Base-by-base conservation (phyloP, 2,113 vertebrate genomes). In the Daboia siamensis region DNA sequence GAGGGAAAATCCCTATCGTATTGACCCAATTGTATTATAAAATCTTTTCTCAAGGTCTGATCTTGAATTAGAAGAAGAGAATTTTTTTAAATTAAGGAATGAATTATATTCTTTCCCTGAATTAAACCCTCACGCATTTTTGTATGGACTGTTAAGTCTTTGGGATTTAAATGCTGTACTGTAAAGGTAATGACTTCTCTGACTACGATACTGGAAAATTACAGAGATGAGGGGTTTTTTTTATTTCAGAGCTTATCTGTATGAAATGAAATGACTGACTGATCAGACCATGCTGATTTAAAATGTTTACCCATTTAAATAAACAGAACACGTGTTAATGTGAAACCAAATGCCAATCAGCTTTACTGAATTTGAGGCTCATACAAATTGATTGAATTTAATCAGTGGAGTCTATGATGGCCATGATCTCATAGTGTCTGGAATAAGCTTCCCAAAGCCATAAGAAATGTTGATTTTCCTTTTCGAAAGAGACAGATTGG, bases 31-130 rank as follows among this genome's bases (percentile, higher is more conserved):
- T 93, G 61, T 33, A 94, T 61, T 87, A 93, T 92, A 95, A 96
- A 95, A 87, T 74, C 1, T 94, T 95, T 90, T 96, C 95, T 89
- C 93, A 93, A 95, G 96, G 96, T 96, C 94, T 94, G 48, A 94
- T 93, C 88, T 92, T 95, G 96, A 96, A 95, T 86, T 93, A 95
- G 55, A 86, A 51, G 26, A 97, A 69, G 94, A 96, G 94, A 94
- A 85, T 93, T 94, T 95, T 90, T 92, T n/a, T n/a, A 57, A 46
- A 15, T 88, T 96, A 95, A 96, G 94, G 91, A 96, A 96, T 95
- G 93, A 91, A 95, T 93, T 56, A 93, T 95, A 93, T 95, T 94
- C 64, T 95, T 95, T 86, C 29, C 8, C 80, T 44, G 48, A 59
- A 59, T 88, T 56, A 89, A 92, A 54, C 3, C 51, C 80, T 93